Conservation (phyloP, 1,140 invertebrate genomes). For the Chironomus striatipennis region DNA sequence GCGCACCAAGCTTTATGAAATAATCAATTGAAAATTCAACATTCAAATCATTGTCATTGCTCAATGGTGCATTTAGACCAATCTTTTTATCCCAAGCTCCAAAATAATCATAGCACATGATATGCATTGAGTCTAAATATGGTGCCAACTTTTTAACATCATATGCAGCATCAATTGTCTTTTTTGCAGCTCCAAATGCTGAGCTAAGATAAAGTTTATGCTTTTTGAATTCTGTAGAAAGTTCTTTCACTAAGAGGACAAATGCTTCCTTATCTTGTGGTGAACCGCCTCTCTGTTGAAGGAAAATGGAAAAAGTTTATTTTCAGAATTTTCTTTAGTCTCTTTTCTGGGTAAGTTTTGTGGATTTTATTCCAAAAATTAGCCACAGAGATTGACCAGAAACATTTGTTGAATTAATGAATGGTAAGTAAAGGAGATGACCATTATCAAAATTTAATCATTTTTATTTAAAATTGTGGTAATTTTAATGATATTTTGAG, state of each 20-base stretch:
- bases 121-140: conserved; percentile 72
- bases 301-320: no score
- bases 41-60: conserved; percentile 46
- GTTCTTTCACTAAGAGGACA: conserved; percentile 59
- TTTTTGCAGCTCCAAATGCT: conserved; percentile 62
- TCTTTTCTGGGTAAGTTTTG: no score
- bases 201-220: conserved; percentile 59
- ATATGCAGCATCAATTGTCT: conserved; percentile 63
- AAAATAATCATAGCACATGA: conserved; percentile 89
- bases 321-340: no score
- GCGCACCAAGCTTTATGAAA: conserved; percentile 59
- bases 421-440: no score
- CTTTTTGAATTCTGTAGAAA: conserved; percentile 50
- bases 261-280: conserved; percentile 70
- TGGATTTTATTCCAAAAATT: no score
- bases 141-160: conserved; percentile 61
- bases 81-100: conserved; percentile 70
- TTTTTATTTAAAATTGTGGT: no score
- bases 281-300: conserved; percentile 59
- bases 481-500: no score
- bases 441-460: no score
- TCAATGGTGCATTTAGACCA: conserved; percentile 62
- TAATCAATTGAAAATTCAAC: conserved; percentile 70
- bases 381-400: no score
- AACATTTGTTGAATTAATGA: no score